A percentile compares a stretch with the other conserved stretches of the same genome.
Conservation (phyloP, 2,888 invertebrate genomes). For the Lasioglossum oenotherae region DNA sequence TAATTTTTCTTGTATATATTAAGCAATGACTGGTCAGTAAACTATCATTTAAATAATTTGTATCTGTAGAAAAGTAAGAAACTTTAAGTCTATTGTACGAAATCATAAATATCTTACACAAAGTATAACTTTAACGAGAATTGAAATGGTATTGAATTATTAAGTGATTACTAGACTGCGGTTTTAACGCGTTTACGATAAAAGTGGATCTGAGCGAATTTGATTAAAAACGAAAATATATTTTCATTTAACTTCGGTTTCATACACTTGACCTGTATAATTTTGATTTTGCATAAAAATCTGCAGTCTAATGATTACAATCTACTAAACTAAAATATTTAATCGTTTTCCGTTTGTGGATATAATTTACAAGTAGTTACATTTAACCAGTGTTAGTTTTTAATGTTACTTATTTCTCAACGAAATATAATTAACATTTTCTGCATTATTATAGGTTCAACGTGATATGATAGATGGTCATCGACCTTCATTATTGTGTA, state of each 20-base stretch:
- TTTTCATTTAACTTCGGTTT: not conserved
- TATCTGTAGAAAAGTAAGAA: not conserved
- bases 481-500: constrained; percentile 96
- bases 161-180: not conserved
- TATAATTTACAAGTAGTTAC: not conserved
- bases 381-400: not conserved
- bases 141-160: not conserved
- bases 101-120: not conserved
- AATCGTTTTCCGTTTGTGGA: not conserved
- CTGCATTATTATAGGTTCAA: constrained; percentile 86
- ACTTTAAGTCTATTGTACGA: not conserved
- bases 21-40: not conserved
- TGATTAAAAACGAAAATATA: not conserved
- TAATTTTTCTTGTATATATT: not conserved
- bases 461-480: constrained; percentile 97
- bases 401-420: not conserved
- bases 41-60: not conserved
- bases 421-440: not conserved
- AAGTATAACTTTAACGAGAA: not conserved
- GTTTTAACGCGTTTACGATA: not conserved
- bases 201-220: not conserved
- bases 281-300: not conserved
- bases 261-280: not conserved
- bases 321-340: not conserved
- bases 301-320: not conserved